Base-by-base conservation (phyloP, 2,797 vertebrate genomes). In the Coendou prehensilis region DNA sequence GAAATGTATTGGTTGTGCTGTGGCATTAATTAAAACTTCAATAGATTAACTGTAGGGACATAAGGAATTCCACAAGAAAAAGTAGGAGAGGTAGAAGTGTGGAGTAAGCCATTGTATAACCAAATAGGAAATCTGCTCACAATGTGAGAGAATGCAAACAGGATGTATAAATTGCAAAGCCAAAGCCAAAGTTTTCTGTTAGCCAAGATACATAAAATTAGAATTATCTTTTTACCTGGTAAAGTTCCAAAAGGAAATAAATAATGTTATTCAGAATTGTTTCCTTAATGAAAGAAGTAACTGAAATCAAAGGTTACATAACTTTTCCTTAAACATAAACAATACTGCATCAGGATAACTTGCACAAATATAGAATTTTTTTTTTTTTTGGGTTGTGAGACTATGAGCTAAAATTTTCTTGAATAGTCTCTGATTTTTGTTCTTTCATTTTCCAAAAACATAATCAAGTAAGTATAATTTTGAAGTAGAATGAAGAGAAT, bases 221-320 rank as follows among this genome's bases (percentile, higher is more conserved):
- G 54, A 97, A 56, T 89, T 95, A 93, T 94, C 71, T 59, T 97
- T 98, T 98, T 79, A 95, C 33, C 78, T 93, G 87, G 57, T 50
- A 18, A n/a, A 1, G 96, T 96, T 91, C 67, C 89, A 97, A 98
- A 98, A 92, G 64, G 75, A 97, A 97, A 96, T 96, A 97, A 98
- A 95, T 94, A 90, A 87, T 88, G 41, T 5, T 94, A 80, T 76
- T 97, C 41, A 78, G 84, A 86, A 97, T 95, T 97, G 94, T 89
- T 94, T 57, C 54, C 87, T 96, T 96, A 95, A 97, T 93, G 69
- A 95, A 98, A 98, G 54, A 87, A 84, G 89, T 85, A 97, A 96
- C 37, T 93, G 33, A 97, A 98, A 96, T 96, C 1, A 94, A 91
- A 97, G 1, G 41, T 96, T 97, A 84, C 6, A 52, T 92, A 98